phyloP scores from a whole-genome alignment of 2,888 invertebrate genomes.

The Heterodera filipjevi region DNA sequence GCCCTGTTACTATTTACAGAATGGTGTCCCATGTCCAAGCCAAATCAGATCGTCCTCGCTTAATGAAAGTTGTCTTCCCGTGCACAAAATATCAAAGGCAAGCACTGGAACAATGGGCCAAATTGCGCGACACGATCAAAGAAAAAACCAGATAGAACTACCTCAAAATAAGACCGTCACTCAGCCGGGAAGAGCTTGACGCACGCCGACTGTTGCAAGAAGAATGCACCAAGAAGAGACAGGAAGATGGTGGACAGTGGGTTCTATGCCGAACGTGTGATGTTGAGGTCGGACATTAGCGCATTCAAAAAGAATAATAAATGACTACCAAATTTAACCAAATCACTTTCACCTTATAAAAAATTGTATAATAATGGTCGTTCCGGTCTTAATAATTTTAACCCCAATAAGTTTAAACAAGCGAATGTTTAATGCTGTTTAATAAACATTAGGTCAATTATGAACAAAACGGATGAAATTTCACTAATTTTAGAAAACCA shows the following conservation, averaged over 20 bases:
- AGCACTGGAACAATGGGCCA: background rate
- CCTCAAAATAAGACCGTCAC: background rate
- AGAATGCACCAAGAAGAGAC: background rate
- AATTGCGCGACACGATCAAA: background rate
- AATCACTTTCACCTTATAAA: too few species aligned
- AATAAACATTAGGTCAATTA: background rate
- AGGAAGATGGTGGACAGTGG: background rate
- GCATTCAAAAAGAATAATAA: too few species aligned
- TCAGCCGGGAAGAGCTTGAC: background rate
- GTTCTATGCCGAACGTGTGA: background rate
- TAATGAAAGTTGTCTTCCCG: background rate
- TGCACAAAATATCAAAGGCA: background rate
- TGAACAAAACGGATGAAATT: background rate
- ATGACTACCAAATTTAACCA: too few species aligned
- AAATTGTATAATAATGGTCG: too few species aligned
- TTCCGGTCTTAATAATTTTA: too few species aligned
- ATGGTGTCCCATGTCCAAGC: background rate
- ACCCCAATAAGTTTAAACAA: background rate
- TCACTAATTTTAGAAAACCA: background rate
- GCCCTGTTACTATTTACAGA: too few species aligned
- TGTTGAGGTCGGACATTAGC: background rate
- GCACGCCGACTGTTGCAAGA: background rate
- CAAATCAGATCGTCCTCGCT: background rate
- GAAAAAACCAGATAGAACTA: background rate
- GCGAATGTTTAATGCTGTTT: background rate